A percentile compares a stretch with the other conserved stretches of the same genome.
phyloP scores from a whole-genome alignment of 2,113 vertebrate species.

The Calyptomena viridis region DNA sequence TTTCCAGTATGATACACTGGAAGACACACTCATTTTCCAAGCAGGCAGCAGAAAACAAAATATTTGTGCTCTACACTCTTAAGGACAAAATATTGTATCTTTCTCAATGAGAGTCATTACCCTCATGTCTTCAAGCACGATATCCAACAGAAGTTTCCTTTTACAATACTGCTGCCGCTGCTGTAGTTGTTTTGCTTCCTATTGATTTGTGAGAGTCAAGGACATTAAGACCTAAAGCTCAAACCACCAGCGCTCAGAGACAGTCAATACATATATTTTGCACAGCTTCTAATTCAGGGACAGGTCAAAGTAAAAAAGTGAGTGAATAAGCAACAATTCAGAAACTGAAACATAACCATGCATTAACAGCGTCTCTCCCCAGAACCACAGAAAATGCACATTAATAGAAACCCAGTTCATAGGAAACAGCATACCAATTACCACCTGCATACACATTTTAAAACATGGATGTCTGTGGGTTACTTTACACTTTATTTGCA shows the following conservation, averaged over 20 bases:
- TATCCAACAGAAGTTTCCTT: neutral
- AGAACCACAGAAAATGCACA: neutral
- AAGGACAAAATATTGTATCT: neutral
- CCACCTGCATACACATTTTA: neutral
- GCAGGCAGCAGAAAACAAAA: neutral
- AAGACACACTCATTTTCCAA: neutral
- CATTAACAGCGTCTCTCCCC: neutral
- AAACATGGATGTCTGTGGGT: neutral
- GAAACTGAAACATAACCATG: neutral
- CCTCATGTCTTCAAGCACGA: neutral
- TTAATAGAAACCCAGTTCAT: neutral
- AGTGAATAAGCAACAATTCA: neutral
- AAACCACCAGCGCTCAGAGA: neutral
- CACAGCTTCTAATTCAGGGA: neutral
- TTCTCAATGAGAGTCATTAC: neutral
- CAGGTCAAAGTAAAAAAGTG: neutral
- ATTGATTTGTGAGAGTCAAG: constrained; percentile 36
- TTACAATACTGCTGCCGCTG: neutral
- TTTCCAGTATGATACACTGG: neutral
- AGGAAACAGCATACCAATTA: neutral
- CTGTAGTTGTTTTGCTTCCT: constrained; percentile 2
- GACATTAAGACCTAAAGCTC: neutral
- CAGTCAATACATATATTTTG: neutral
- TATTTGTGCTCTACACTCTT: neutral
- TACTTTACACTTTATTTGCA: constrained; percentile 1